These are phyloP conservation scores for Drosophila serrata DNA, from an alignment of 1,140 invertebrate genomes.

Conservation along the genomic window DNA sequence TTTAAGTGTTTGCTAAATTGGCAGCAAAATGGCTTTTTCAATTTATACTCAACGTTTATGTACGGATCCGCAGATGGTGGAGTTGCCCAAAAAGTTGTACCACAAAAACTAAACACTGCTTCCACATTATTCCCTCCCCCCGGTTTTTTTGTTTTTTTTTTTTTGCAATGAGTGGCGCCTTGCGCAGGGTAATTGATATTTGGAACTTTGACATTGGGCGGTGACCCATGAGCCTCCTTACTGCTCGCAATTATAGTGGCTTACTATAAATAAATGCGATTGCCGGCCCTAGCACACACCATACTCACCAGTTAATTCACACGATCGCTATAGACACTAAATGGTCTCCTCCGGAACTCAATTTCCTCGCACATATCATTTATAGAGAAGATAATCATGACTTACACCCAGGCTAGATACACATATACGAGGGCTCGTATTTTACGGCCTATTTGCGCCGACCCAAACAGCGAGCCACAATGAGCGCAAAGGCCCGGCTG, in stretches of 20 bases:
- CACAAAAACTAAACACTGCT: slow-evolving; percentile 68
- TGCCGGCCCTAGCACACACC: slow-evolving; percentile 8
- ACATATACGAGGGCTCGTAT: slow-evolving; percentile 40
- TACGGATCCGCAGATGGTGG: slow-evolving; percentile 34
- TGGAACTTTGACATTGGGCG: background rate
- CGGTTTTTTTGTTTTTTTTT: slow-evolving; percentile 30
- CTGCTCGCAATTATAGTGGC: slow-evolving; percentile 47
- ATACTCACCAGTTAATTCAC: slow-evolving; percentile 60
- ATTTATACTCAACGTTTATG: slow-evolving; percentile 81
- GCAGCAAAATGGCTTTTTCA: slow-evolving; percentile 85
- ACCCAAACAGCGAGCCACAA: slow-evolving; percentile 1
- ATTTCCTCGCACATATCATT: slow-evolving; percentile 75
- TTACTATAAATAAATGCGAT: slow-evolving; percentile 54
- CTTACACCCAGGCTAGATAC: slow-evolving; percentile 71
- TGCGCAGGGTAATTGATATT: slow-evolving; percentile 51
- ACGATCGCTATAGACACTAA: slow-evolving; percentile 62
- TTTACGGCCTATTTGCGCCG: slow-evolving; percentile 44
- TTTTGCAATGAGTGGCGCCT: slow-evolving; percentile 58
- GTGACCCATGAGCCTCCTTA: background rate
- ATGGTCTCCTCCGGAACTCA: slow-evolving; percentile 17
- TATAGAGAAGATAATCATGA: slow-evolving; percentile 79
- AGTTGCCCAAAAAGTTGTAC: slow-evolving; percentile 51
- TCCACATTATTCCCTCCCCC: background rate
- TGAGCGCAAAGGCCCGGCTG: slow-evolving; percentile 8
- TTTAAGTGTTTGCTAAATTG: slow-evolving; percentile 85